A percentile compares a stretch with the other conserved stretches of the same genome.
Evolutionary conservation across 2,113 vertebrate genomes (phyloP).

Genomic region (Aphelocoma coerulescens): DNA sequence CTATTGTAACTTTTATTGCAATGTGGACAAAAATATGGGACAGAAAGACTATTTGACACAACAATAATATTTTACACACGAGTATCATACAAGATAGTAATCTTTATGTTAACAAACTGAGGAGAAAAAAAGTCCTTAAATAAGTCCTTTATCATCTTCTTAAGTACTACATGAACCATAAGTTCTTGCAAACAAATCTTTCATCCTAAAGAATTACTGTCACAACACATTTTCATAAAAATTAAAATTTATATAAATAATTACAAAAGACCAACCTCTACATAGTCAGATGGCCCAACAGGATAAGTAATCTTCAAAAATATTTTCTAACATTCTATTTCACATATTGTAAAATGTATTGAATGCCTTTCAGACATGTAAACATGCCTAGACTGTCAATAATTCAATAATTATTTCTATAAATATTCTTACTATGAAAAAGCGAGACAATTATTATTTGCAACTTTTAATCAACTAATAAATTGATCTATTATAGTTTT

Average conservation of each 20-base stretch:
- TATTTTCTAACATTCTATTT: neutral
- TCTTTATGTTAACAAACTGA: neutral
- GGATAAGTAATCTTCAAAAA: neutral
- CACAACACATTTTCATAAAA: neutral
- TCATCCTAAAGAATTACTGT: neutral
- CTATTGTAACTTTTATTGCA: neutral
- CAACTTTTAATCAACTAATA: neutral
- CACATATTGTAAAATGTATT: neutral
- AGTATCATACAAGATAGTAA: neutral
- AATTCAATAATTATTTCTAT: neutral
- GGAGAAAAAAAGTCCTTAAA: neutral
- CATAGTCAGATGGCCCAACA: neutral
- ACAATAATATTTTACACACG: neutral
- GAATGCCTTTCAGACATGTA: neutral
- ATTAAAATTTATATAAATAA: neutral
- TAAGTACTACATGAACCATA: neutral
- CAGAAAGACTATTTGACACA: neutral
- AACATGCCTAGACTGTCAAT: neutral
- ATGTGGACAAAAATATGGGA: neutral
- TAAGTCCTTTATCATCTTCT: neutral
- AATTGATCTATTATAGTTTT: neutral
- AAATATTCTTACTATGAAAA: neutral
- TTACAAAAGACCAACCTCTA: neutral
- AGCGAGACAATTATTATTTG: neutral
- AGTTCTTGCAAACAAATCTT: neutral